phyloP scores from a whole-genome alignment of 2,888 invertebrate species.

The Scaeva pyrastri region DNA sequence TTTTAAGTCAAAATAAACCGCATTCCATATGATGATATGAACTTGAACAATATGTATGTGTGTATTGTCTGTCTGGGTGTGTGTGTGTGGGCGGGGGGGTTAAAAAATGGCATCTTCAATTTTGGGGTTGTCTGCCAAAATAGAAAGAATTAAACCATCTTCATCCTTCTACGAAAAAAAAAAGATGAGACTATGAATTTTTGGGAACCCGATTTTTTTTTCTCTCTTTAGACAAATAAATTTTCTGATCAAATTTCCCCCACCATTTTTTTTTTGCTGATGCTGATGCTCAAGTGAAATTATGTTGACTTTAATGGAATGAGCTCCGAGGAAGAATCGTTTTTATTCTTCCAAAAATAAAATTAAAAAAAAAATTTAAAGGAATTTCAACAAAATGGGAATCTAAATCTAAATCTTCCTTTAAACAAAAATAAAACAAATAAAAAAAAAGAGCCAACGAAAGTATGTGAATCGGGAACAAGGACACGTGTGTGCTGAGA shows the following conservation, averaged over 20 bases:
- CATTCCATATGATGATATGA: conserved; percentile 7
- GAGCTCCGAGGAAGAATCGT: conserved; percentile 28
- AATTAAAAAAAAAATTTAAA: conserved; percentile 10
- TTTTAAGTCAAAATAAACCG: conserved; percentile 27
- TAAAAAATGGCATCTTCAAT: not conserved
- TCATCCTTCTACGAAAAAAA: not conserved
- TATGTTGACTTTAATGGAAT: conserved; percentile 67
- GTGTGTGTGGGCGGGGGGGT: too few relatives aligned
- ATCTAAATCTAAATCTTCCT: not conserved
- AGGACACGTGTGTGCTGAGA: conserved; percentile 44
- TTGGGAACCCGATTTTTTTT: conserved; percentile 21
- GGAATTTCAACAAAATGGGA: conserved; percentile 14
- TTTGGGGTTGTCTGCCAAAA: conserved; percentile 9
- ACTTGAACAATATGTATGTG: not conserved
- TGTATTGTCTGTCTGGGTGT: not conserved
- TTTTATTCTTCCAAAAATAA: not conserved
- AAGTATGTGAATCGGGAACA: conserved; percentile 59
- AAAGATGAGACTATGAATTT: not conserved
- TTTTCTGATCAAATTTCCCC: conserved; percentile 66
- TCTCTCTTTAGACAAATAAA: conserved; percentile 66
- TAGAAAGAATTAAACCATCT: conserved; percentile 9
- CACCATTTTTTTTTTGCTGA: not conserved
- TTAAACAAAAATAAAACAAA: not conserved
- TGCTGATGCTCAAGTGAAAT: conserved; percentile 53
- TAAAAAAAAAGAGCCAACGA: conserved; percentile 36